Conservation (phyloP, 2,888 invertebrate genomes). For the Synergus umbraculus region DNA sequence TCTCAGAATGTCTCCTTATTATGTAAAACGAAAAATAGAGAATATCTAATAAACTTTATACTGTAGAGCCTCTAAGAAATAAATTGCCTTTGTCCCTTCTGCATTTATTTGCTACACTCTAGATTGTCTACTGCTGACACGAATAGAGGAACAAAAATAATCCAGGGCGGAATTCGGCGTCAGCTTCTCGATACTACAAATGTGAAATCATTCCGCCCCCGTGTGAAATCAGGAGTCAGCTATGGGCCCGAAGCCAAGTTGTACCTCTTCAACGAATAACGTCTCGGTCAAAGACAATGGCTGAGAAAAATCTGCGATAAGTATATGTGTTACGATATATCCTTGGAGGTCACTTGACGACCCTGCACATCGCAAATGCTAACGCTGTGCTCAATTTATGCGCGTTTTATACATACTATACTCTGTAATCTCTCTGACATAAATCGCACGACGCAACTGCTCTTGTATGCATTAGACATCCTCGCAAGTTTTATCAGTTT, state of each 20-base stretch:
- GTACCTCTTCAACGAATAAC: slow-evolving; percentile 8
- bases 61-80: background rate
- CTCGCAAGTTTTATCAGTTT: slow-evolving; percentile 34
- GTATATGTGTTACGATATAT: slow-evolving; percentile 20
- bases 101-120: background rate
- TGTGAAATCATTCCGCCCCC: slow-evolving; percentile 58
- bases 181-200: slow-evolving; percentile 50
- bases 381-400: slow-evolving; percentile 32
- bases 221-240: slow-evolving; percentile 50
- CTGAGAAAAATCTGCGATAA: slow-evolving; percentile 29
- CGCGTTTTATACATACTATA: slow-evolving; percentile 12
- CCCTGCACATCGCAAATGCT: slow-evolving; percentile 36
- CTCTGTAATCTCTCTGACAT: slow-evolving; percentile 36
- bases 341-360: slow-evolving; percentile 35
- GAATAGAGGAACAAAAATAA: slow-evolving; percentile 26
- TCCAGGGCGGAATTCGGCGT: background rate
- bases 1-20: background rate
- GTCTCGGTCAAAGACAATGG: slow-evolving; percentile 16
- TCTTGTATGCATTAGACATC: slow-evolving; percentile 29
- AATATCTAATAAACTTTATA: background rate
- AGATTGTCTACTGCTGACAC: background rate
- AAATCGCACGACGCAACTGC: slow-evolving; percentile 38
- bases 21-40: background rate
- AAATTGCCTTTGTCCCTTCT: background rate
- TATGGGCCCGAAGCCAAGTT: slow-evolving; percentile 59